Evolutionary conservation across 2,113 vertebrate genomes (phyloP).

Genomic region (Erythrocercus mccallii): DNA sequence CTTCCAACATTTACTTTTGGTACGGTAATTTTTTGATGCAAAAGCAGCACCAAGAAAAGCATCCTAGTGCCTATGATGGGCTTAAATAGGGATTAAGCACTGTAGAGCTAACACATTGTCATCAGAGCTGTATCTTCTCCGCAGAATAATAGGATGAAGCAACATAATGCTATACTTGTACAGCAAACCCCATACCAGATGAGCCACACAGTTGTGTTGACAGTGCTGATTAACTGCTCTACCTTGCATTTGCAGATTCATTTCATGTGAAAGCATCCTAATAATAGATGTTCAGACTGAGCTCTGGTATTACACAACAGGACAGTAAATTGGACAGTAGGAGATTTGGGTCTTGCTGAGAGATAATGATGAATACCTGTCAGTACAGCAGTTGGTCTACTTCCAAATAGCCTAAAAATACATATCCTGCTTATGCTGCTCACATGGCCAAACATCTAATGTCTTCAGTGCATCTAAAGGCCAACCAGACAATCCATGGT

Average conservation of each 20-base stretch:
- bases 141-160: conserved; percentile 1
- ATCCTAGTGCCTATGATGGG: accelerated
- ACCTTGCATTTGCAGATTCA: conserved; percentile 2
- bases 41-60: not conserved
- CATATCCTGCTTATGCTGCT: not conserved
- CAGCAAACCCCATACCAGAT: not conserved
- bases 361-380: not conserved
- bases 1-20: not conserved
- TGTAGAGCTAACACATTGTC: not conserved
- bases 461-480: not conserved
- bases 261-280: conserved; percentile 32
- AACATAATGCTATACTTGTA: not conserved
- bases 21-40: not conserved
- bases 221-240: conserved; percentile 4
- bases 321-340: conserved; percentile 1
- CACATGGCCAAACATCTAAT: not conserved
- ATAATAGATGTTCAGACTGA: not conserved
- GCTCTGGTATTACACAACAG: conserved; percentile 13
- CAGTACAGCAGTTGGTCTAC: not conserved
- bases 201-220: not conserved
- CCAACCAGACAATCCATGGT: not conserved
- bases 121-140: not conserved
- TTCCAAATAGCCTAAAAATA: not conserved
- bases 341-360: conserved; percentile 3
- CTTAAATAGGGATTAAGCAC: not conserved